Base-by-base conservation (phyloP, 1,140 invertebrate species). In the Drosophila ficusphila region DNA sequence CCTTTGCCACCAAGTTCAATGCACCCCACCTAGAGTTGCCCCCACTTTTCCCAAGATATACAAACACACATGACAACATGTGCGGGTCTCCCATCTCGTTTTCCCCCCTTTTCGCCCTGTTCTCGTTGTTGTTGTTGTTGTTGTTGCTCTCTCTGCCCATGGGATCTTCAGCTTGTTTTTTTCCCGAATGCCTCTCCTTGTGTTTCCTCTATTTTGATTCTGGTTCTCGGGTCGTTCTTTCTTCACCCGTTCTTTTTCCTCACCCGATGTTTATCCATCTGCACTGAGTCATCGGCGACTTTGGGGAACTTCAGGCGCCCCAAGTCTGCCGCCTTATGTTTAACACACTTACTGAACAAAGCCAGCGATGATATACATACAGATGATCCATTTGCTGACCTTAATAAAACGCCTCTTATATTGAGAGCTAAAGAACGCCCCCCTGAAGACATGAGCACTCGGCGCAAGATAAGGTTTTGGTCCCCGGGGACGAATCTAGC, bases 181-280 rank as follows among this genome's bases (percentile, higher is more conserved):
- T 53, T 11, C 12, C 14, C 12, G 34, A 34, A 23, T 12, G 21
- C 39, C 56, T 49, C 49, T 72, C 39, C 72, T 51, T 39, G 21
- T 67, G 49, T 34, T 52, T 68, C 62, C 81, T 85, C 81, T 85
- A 85, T 85, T 85, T 85, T 85, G 81, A 86, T 85, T 86, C 81
- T 86, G 49, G 54, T 58, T 79, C 71, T 65, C 42, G 44, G 60
- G 29, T 5, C 12, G n/a, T 47, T 38, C 19, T 54, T 42, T 18
- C 14, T 18, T 44, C n/a, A n/a, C n/a, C n/a, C n/a, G n/a, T 44
- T 9, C 25, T 44, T 23, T 44, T 23, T 44, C 41, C 11, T 25
- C 18, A 12, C 7, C 41, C 41, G 41, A 14, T 42, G 18, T 42
- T 42, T 18, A 12, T 39, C 34, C 23, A 33, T 3, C 53, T n/a